Conservation (phyloP, 2,113 vertebrate species). For the Rhipidura dahli region DNA sequence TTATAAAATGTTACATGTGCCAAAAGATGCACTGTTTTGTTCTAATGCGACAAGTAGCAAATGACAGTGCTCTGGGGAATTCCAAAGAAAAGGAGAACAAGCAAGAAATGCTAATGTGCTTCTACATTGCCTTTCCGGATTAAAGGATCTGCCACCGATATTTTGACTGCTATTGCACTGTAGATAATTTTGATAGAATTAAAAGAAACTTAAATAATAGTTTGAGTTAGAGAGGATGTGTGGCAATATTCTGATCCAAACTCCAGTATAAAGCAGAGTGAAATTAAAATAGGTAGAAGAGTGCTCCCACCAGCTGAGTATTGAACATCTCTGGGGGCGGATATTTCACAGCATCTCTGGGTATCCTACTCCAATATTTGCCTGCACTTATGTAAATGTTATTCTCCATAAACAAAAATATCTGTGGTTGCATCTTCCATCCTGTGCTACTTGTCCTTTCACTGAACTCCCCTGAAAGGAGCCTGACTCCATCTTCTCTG, state of each 20-base stretch:
- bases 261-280: rapidly evolving
- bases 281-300: background rate
- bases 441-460: background rate
- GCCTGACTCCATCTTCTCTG: background rate
- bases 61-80: constrained; percentile 43
- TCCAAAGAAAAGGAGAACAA: constrained; percentile 14
- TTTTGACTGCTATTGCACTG: background rate
- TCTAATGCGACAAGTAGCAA: constrained; percentile 42
- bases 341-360: background rate
- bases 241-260: background rate
- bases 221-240: background rate
- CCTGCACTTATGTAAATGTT: background rate
- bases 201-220: background rate
- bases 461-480: background rate
- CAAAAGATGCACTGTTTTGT: constrained; percentile 37
- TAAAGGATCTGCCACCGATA: background rate
- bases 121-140: background rate
- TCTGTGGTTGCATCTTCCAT: background rate
- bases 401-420: background rate
- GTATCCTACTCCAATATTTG: background rate
- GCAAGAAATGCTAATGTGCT: background rate
- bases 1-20: constrained; percentile 38
- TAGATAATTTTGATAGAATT: background rate
- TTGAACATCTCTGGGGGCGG: background rate
- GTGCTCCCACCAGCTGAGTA: background rate